phyloP scores from a whole-genome alignment of 2,113 vertebrate species.

The Mastomys natalensis region DNA sequence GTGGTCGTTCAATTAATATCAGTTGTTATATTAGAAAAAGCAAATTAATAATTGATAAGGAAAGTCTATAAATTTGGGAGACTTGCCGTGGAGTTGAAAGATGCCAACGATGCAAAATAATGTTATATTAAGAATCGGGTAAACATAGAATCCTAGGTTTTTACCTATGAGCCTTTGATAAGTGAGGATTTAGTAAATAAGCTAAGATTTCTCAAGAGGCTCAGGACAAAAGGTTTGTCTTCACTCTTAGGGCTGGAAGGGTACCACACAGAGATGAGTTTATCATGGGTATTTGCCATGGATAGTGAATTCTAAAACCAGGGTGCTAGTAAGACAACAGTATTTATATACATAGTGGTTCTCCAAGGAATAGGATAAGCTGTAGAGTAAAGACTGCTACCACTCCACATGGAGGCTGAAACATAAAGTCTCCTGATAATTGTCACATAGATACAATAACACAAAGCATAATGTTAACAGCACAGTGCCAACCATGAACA shows the following conservation, averaged over 20 bases:
- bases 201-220: background rate
- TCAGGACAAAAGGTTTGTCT: background rate
- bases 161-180: background rate
- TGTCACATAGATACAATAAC: background rate
- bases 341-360: background rate
- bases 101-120: background rate
- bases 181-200: background rate
- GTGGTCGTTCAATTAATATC: background rate
- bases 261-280: background rate
- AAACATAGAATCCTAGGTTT: background rate
- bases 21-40: background rate
- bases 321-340: no score
- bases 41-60: background rate
- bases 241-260: background rate
- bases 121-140: background rate
- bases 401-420: background rate
- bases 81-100: background rate
- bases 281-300: background rate
- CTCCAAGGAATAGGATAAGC: background rate
- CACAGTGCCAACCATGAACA: background rate
- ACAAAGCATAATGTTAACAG: background rate
- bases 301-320: background rate
- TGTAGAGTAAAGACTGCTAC: background rate
- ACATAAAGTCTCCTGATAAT: background rate
- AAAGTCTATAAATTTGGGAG: background rate